Base-by-base conservation (phyloP, 2,797 vertebrate genomes). In the Melanotaenia pygmaea region DNA sequence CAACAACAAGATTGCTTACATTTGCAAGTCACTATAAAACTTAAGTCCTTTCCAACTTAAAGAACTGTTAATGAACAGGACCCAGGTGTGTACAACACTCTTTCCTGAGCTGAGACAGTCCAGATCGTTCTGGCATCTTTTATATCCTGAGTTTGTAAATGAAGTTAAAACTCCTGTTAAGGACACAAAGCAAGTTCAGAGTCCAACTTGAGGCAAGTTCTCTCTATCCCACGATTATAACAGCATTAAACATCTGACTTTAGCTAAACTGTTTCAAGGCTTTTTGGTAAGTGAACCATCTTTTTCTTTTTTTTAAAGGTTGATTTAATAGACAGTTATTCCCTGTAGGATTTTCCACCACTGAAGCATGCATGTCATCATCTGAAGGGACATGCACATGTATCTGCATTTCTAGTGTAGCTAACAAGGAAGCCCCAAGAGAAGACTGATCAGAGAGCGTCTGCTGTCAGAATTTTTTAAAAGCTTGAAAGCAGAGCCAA, bases 381-480 rank as follows among this genome's bases (percentile, higher is more conserved):
- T 53, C n/a, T 54, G 30, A 22, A 53, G 63, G 26, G 53, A 56
- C 26, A 9, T 18, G 53, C 26, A 32, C 16, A 5, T 14, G n/a
- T n/a, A 24, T 47, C 66, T 47, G 54, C 26, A 47, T 67, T 30
- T 56, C 53, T 11, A n/a, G 13, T 34, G 45, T 30, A 24, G 20
- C 56, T 30, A 43, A 45, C 24, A 56, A 28, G 53, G 16, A 56
- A 2, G 53, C 26, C 53, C 22, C 26, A 54, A 6, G 20, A 58
- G 53, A 20, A 57, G 35, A 32, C 5, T 43, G 13, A 22, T 30
- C 12, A 28, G 11, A 9, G 8, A 59, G 38, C 5, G 11, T 54
- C 53, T 54, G 24, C 53, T 56, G 53, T 56, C 53, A 56, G 53
- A 56, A 34, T 16, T 53, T 32, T 51, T 22, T 65, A 51, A 65